Conservation (phyloP, 2,888 invertebrate genomes). For the Cordilura impudica region DNA sequence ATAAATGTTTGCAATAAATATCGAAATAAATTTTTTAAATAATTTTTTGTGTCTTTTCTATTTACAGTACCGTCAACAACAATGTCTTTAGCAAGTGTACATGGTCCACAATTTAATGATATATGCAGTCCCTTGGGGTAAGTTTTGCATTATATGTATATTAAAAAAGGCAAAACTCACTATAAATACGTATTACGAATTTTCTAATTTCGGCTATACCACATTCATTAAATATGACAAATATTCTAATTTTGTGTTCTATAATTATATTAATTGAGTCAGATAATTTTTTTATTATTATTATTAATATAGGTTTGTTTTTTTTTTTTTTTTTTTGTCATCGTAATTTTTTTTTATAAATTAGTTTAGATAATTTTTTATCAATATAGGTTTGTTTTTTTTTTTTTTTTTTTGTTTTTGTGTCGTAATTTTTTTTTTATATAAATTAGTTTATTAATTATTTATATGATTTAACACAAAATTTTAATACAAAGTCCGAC, state of each 20-base stretch:
- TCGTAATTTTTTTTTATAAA: too few species aligned
- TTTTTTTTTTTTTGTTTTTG: too few species aligned
- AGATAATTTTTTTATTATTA: too few species aligned
- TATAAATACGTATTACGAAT: background rate
- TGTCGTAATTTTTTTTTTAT: too few species aligned
- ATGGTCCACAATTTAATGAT: conserved; percentile 79
- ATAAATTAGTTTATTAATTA: too few species aligned
- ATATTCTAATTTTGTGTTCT: background rate
- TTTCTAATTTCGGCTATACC: background rate
- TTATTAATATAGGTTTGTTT: too few species aligned
- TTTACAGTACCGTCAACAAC: conserved; percentile 77
- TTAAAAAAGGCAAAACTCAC: background rate
- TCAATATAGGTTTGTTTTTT: too few species aligned
- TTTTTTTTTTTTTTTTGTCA: too few species aligned
- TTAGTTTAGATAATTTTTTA: too few species aligned
- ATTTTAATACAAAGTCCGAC: background rate
- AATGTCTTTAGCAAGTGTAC: conserved; percentile 80
- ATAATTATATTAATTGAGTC: background rate
- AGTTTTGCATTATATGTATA: conserved; percentile 67
- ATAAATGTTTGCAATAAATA: too few species aligned
- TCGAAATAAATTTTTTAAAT: background rate
- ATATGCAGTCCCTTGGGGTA: conserved; percentile 77
- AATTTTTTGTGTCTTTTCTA: conserved; percentile 63
- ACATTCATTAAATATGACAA: background rate
- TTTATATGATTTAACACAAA: too few species aligned